A percentile compares a stretch with the other conserved stretches of the same genome.
Conservation (phyloP, 2,797 vertebrate genomes). For the Mycteria americana region DNA sequence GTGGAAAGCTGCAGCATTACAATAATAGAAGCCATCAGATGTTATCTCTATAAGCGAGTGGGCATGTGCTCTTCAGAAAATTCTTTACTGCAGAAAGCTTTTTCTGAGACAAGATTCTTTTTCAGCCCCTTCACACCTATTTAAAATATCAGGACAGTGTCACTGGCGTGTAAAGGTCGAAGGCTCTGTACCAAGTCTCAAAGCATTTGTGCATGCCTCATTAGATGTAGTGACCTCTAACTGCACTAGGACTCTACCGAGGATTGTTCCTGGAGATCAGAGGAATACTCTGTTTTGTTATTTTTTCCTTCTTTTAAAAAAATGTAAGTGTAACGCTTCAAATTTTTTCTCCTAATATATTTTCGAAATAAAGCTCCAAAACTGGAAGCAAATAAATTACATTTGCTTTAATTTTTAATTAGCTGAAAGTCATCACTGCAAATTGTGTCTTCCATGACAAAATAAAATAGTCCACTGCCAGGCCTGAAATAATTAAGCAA, state of each 20-base stretch:
- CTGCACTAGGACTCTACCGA: background rate
- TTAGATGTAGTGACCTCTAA: slow-evolving; percentile 11
- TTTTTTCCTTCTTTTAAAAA: background rate
- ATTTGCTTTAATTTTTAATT: slow-evolving; percentile 70
- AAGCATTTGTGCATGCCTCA: slow-evolving; percentile 26
- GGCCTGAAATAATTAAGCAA: slow-evolving; percentile 50
- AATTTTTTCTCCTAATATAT: background rate
- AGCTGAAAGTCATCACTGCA: slow-evolving; percentile 53
- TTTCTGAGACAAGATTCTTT: background rate
- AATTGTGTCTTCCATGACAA: slow-evolving; percentile 53
- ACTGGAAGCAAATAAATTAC: slow-evolving; percentile 59
- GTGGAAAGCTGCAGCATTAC: background rate
- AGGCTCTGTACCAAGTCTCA: slow-evolving; percentile 8
- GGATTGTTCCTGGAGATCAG: background rate
- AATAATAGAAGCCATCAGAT: background rate
- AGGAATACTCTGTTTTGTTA: background rate
- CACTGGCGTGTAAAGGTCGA: background rate
- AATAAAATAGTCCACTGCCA: slow-evolving; percentile 39
- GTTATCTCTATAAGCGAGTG: background rate
- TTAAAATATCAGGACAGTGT: slow-evolving; percentile 8
- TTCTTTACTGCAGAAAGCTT: background rate
- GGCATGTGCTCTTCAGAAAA: background rate
- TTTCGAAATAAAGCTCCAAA: slow-evolving; percentile 48
- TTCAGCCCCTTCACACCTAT: slow-evolving; percentile 5
- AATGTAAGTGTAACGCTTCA: background rate